Conservation (phyloP, 1,140 invertebrate species). For the Manduca sexta region DNA sequence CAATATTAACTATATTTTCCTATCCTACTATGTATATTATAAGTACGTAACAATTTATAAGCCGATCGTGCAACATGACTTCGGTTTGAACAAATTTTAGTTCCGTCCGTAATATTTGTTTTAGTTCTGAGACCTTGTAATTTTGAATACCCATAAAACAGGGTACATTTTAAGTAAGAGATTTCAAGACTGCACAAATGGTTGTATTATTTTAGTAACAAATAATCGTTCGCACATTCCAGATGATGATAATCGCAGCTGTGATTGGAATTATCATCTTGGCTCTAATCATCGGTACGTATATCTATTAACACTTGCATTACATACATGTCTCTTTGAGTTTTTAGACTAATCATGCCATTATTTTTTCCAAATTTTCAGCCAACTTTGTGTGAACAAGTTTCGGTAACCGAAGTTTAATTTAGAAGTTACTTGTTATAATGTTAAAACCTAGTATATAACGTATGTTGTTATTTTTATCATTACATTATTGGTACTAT, state of each 20-base stretch:
- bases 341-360: constrained; percentile 61
- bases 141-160: no score
- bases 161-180: no score
- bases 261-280: constrained; percentile 90
- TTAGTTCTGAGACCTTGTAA: no score
- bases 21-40: no score
- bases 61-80: no score
- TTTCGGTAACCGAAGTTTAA: constrained; percentile 62
- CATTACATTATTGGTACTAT: constrained; percentile 46
- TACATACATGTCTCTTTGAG: constrained; percentile 19
- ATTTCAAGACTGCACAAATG: no score
- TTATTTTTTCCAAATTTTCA: constrained; percentile 74
- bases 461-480: constrained; percentile 57
- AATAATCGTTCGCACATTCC: constrained; percentile 34
- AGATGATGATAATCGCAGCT: constrained; percentile 96
- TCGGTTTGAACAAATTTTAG: no score
- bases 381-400: constrained; percentile 83
- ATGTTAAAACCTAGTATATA: constrained; percentile 62
- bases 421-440: constrained; percentile 67
- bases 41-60: no score
- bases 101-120: no score
- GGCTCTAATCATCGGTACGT: constrained; percentile 93
- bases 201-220: background rate
- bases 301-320: constrained; percentile 9
- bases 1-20: no score